Percentiles rank a stretch among this genome's conserved stretches.
These are phyloP conservation scores for Aphelocoma coerulescens DNA, from an alignment of 2,113 vertebrate genomes.

Conservation along the genomic window DNA sequence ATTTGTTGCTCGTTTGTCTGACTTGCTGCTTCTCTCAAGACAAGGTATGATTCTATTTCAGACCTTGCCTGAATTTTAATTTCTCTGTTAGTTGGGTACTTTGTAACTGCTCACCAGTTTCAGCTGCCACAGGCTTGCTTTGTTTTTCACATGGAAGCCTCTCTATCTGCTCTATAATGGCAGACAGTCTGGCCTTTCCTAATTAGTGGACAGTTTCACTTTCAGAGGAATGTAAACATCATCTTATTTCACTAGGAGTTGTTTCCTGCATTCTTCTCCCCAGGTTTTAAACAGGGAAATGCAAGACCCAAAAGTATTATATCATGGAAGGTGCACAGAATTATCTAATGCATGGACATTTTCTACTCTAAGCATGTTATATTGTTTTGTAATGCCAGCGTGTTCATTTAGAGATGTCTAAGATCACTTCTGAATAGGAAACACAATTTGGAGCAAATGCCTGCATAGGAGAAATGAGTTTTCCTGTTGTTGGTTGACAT, in stretches of 20 bases:
- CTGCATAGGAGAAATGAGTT: neutral
- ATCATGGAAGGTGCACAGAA: neutral
- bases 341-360: neutral
- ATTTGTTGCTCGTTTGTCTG: neutral
- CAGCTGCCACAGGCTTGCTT: neutral
- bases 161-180: neutral
- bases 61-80: neutral
- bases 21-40: neutral
- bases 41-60: neutral
- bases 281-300: neutral
- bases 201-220: neutral
- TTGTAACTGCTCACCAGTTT: neutral
- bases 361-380: neutral
- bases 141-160: neutral
- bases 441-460: neutral
- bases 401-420: neutral
- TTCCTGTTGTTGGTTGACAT: neutral
- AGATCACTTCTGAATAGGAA: neutral
- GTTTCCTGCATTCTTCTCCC: neutral
- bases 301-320: neutral
- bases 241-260: neutral
- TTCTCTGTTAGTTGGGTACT: neutral
- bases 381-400: neutral
- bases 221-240: neutral
- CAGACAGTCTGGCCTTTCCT: neutral